phyloP scores from a whole-genome alignment of 2,113 vertebrate species.

The Myotis brandtii region DNA sequence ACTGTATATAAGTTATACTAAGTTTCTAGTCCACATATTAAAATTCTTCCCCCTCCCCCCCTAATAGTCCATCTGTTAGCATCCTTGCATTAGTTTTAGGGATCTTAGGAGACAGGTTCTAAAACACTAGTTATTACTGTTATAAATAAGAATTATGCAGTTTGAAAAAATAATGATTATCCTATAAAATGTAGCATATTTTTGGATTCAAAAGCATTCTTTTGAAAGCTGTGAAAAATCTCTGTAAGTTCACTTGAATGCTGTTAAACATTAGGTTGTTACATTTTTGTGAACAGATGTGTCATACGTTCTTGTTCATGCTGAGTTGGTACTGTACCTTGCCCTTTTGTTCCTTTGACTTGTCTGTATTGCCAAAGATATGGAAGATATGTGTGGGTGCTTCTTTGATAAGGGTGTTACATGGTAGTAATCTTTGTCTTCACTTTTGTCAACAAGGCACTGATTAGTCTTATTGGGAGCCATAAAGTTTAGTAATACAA shows the following conservation, averaged over 20 bases:
- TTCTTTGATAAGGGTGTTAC: conserved; percentile 58
- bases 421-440: conserved; percentile 54
- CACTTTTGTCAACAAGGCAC: conserved; percentile 26
- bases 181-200: conserved; percentile 43
- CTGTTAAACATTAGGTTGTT: conserved; percentile 45
- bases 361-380: conserved; percentile 41
- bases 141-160: conserved; percentile 33
- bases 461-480: conserved; percentile 31
- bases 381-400: neutral
- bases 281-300: neutral
- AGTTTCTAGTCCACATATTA: neutral
- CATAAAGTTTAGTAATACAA: neutral
- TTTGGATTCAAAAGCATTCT: conserved; percentile 18
- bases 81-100: neutral
- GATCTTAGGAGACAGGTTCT: conserved; percentile 14
- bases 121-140: conserved; percentile 30
- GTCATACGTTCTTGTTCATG: neutral
- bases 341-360: conserved; percentile 60
- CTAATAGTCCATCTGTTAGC: neutral
- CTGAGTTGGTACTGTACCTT: conserved; percentile 73
- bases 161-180: neutral
- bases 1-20: neutral
- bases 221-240: conserved; percentile 53
- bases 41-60: neutral
- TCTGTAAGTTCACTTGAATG: conserved; percentile 2